Evolutionary conservation across 2,797 vertebrate genomes (phyloP), one percentile per base, ranked within the genome.

Genomic region (Microhierax caerulescens): DNA sequence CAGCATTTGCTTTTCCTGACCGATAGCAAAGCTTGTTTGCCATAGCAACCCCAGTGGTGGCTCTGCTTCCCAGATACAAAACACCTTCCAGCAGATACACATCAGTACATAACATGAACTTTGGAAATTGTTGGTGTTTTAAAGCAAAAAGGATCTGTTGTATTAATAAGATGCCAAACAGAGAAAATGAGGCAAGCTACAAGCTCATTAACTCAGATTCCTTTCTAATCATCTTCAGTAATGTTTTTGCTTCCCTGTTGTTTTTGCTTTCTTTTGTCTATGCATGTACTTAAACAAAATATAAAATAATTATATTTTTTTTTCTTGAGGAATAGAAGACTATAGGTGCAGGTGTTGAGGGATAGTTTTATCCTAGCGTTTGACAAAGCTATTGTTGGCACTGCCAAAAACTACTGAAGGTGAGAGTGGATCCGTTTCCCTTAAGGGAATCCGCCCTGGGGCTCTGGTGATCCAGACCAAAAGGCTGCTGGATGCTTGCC

Each of bases 11-110:
- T 97, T 96, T 79, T 84, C 59, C 30, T 87, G 67, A 50, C 97
- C 10, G 41, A 30, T 15, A 93, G 90, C 81, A 88, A 76, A 94
- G 24, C 82, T 93, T 91, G 76, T 94, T 97, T 98, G 80, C 92
- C 95, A 95, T 97, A 96, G 97, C 97, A 97, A 90, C 89, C 39
- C 4, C 69, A 74, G 70, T 23, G 85, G 85, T 95, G 93, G 54
- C 53, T 91, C 85, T 79, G 56, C 85, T 97, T 91, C 92, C 61
- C 8, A 3, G 76, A 63, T 88, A 89, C 77, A 93, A 83, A 95
- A 64, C 74, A 85, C 51, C 94, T 96, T 96, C 60, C 76, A 74
- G 92, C 83, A 80, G 81, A 74, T 10, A 11, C 63, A 43, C 36
- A 85, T 89, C 75, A 77, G 43, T 60, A 48, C 70, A 21, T 68